Conservation (phyloP, 1,140 invertebrate genomes). For the Teleogryllus occipitalis region DNA sequence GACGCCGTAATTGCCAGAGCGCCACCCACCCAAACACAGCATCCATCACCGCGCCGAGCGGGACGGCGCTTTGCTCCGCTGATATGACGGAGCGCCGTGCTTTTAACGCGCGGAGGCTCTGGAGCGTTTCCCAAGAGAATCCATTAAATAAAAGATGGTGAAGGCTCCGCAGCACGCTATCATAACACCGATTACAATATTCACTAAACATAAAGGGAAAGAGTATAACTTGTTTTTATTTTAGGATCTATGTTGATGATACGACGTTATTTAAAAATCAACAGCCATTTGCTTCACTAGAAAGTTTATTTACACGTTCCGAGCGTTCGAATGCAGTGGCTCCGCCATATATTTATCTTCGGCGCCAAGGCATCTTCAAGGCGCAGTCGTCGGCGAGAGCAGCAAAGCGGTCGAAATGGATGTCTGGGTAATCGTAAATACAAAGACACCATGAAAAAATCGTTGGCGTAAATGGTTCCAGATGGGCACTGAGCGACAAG, state of each 20-base stretch:
- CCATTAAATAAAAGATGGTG: no score
- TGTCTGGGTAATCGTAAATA: neutral
- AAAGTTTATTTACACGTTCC: neutral
- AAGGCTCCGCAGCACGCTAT: no score
- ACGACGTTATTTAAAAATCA: neutral
- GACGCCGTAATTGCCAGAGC: no score
- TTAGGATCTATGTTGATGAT: neutral
- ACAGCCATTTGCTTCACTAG: neutral
- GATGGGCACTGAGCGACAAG: neutral
- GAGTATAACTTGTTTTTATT: neutral
- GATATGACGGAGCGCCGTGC: no score
- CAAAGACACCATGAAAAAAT: neutral
- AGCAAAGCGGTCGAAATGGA: neutral
- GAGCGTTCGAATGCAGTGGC: neutral
- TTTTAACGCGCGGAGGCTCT: no score
- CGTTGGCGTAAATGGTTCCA: neutral
- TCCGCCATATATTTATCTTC: slow-evolving; percentile 1
- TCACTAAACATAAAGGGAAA: neutral
- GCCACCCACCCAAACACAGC: no score
- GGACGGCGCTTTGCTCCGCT: no score
- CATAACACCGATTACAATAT: neutral
- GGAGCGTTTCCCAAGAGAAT: no score
- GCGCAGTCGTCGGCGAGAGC: neutral
- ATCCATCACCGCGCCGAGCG: no score
- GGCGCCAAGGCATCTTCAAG: neutral